phyloP scores from a whole-genome alignment of 2,888 invertebrate genomes.

The Chaetogeoica ovagalla region DNA sequence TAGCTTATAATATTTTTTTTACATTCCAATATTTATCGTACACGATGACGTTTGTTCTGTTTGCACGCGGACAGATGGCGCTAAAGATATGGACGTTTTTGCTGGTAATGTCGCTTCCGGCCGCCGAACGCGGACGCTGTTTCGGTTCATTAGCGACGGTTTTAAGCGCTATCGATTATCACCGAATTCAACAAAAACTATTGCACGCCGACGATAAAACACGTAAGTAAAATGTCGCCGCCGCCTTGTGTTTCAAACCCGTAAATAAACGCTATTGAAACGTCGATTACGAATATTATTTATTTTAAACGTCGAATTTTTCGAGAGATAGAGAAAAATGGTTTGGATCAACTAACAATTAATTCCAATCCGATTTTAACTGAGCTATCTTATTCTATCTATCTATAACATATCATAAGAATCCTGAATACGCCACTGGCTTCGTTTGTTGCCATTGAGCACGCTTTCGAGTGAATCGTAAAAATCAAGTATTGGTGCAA shows the following conservation, averaged over 20 bases:
- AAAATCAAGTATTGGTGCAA: no score
- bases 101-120: conserved; percentile 55
- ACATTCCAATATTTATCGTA: not conserved
- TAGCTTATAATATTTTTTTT: not conserved
- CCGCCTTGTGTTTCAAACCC: not conserved
- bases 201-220: not conserved
- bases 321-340: no score
- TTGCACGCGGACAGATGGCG: conserved; percentile 48
- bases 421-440: no score
- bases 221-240: conserved; percentile 1
- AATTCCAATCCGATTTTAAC: no score
- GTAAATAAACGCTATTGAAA: no score
- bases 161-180: conserved; percentile 31
- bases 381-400: no score
- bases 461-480: no score
- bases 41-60: not conserved
- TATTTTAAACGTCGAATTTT: no score
- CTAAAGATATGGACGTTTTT: conserved; percentile 55
- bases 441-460: no score
- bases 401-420: no score
- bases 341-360: no score
- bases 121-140: conserved; percentile 39
- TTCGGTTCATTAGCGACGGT: conserved; percentile 42
- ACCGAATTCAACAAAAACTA: conserved; percentile 14
- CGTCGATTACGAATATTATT: no score